These are phyloP conservation scores for Tympanoctomys barrerae DNA, from an alignment of 2,797 vertebrate species.

Conservation along the genomic window DNA sequence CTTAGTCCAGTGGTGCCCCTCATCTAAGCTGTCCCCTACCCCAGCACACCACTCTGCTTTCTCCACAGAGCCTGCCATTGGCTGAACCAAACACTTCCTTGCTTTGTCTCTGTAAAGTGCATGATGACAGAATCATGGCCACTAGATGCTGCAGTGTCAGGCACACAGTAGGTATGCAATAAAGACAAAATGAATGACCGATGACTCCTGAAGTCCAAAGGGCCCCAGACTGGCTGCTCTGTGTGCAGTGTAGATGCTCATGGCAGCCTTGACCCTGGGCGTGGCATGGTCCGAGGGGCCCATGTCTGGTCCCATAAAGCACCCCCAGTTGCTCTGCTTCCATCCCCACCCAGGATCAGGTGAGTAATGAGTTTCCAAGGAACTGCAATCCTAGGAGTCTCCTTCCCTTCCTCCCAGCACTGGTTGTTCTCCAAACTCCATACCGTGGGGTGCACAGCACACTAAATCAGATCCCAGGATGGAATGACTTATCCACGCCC, in stretches of 20 bases:
- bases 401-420: neutral
- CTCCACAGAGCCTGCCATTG: neutral
- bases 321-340: neutral
- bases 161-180: neutral
- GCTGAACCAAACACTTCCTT: neutral
- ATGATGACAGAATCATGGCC: neutral
- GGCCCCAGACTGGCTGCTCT: neutral
- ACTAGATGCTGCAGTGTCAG: neutral
- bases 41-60: neutral
- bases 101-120: neutral
- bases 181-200: neutral
- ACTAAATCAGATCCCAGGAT: neutral
- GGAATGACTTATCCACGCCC: neutral
- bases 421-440: slow-evolving; percentile 56
- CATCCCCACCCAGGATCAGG: neutral
- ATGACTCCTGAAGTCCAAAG: neutral
- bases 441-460: slow-evolving; percentile 13
- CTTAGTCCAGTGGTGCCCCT: neutral
- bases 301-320: no score
- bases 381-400: neutral
- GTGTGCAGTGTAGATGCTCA: no score
- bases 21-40: no score
- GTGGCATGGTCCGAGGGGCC: no score
- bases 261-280: neutral
- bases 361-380: slow-evolving; percentile 14